These are phyloP conservation scores for Bubo scandiacus DNA, from an alignment of 2,113 vertebrate species.

Conservation along the genomic window DNA sequence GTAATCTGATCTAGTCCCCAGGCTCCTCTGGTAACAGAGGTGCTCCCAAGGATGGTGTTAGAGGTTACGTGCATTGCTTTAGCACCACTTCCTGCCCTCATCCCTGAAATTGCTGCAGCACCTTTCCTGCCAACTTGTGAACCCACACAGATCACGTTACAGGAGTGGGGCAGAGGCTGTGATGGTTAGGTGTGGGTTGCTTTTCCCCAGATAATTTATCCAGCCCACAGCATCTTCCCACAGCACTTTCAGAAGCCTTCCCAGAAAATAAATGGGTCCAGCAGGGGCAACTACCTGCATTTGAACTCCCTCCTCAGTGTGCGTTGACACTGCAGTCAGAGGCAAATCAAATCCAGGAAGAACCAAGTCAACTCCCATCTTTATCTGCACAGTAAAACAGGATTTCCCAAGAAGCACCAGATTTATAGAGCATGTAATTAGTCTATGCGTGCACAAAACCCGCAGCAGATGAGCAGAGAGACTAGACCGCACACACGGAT, in stretches of 20 bases:
- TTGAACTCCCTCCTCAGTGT: background rate
- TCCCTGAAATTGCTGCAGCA: background rate
- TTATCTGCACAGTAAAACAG: background rate
- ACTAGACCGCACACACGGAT: rapidly evolving
- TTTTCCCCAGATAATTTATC: background rate
- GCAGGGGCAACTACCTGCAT: background rate
- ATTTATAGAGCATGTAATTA: background rate
- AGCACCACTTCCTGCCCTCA: background rate
- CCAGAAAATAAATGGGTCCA: background rate
- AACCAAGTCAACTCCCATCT: background rate
- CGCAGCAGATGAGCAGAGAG: background rate
- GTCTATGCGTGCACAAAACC: background rate
- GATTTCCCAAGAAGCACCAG: background rate
- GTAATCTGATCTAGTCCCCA: background rate
- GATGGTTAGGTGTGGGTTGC: background rate
- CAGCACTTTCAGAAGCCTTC: background rate
- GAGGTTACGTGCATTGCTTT: background rate
- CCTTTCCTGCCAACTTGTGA: background rate
- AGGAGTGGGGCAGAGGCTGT: background rate
- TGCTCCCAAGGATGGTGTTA: background rate
- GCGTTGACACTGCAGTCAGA: background rate
- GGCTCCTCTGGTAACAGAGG: background rate
- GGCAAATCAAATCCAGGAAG: background rate
- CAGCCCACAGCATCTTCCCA: background rate
- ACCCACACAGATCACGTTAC: background rate